phyloP scores from a whole-genome alignment of 1,140 invertebrate species.

The Teleopsis dalmanni region DNA sequence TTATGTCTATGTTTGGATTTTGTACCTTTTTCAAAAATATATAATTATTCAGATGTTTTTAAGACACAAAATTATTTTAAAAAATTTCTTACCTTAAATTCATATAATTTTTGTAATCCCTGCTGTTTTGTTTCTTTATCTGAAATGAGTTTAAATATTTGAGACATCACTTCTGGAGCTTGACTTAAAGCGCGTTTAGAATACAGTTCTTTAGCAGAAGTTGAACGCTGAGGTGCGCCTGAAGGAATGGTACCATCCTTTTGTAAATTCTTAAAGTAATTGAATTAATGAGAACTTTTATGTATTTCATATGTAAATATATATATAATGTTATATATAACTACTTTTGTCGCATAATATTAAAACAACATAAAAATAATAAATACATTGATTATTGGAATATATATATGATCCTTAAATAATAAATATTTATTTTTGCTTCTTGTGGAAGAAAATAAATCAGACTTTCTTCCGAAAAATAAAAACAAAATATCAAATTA shows the following conservation, averaged over 20 bases:
- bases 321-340: too few relatives aligned
- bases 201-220: constrained; percentile 38
- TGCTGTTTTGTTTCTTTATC: constrained; percentile 81
- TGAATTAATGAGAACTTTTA: too few relatives aligned
- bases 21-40: constrained; percentile 51
- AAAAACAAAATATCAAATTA: too few relatives aligned
- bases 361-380: too few relatives aligned
- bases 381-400: too few relatives aligned
- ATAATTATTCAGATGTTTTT: not conserved
- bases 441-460: constrained; percentile 7
- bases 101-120: constrained; percentile 79
- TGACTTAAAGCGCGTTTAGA: constrained; percentile 44
- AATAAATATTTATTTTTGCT: too few relatives aligned
- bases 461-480: too few relatives aligned
- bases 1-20: constrained; percentile 85
- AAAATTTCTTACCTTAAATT: constrained; percentile 54
- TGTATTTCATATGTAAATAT: too few relatives aligned
- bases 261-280: constrained; percentile 32
- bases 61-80: not conserved
- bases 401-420: too few relatives aligned
- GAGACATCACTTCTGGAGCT: constrained; percentile 74
- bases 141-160: constrained; percentile 89
- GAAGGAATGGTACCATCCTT: constrained; percentile 29
- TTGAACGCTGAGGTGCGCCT: constrained; percentile 31
- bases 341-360: too few relatives aligned